Conservation (phyloP, 2,888 invertebrate species). For the Helobdella robusta region DNA sequence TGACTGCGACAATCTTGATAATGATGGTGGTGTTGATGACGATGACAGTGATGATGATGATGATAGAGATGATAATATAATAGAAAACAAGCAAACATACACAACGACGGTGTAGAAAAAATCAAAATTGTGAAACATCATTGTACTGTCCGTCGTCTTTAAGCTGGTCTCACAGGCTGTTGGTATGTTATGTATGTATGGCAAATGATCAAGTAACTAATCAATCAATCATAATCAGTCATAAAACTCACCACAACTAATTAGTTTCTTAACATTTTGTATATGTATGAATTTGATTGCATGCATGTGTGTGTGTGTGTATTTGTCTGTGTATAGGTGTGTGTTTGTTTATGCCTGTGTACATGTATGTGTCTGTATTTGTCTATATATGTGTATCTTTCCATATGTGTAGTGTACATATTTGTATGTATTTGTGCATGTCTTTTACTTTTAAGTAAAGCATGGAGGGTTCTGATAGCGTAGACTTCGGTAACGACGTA, state of each 20-base stretch:
- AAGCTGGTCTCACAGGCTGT: not conserved
- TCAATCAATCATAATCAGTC: not conserved
- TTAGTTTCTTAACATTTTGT: not conserved
- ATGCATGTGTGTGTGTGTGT: conserved; percentile 10
- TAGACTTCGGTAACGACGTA: conserved; percentile 46
- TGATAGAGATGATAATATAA: not conserved
- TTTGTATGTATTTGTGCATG: too few relatives aligned
- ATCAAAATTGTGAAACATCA: conserved; percentile 3
- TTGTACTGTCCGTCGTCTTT: not conserved
- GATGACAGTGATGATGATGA: conserved; percentile 8
- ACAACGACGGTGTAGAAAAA: conserved; percentile 10
- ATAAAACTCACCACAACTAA: not conserved
- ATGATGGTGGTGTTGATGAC: conserved; percentile 17
- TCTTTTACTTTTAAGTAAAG: conserved; percentile 40
- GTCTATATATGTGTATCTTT: not conserved
- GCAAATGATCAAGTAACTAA: not conserved
- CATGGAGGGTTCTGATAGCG: conserved; percentile 39
- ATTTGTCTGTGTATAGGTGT: conserved; percentile 9
- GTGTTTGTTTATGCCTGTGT: conserved; percentile 7
- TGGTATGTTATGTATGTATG: not conserved
- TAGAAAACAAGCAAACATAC: conserved; percentile 6
- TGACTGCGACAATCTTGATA: conserved; percentile 6
- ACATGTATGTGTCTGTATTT: not conserved
- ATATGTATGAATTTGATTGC: not conserved
- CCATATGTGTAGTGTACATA: too few relatives aligned